Percentiles rank a stretch among this genome's conserved stretches.
Conservation (phyloP, 2,888 invertebrate species). For the Helobdella robusta region DNA sequence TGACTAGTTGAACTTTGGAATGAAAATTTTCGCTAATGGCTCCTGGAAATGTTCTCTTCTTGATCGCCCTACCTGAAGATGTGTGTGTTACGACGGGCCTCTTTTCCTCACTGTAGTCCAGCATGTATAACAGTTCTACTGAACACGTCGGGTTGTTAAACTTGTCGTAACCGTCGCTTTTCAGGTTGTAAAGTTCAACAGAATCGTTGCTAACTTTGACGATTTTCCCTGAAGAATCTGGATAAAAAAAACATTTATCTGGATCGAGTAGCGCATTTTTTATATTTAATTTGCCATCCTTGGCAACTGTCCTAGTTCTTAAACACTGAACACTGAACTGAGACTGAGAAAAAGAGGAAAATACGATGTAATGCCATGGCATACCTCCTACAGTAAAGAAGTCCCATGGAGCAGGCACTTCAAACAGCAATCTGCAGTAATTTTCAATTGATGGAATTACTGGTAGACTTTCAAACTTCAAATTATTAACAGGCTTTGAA, state of each 20-base stretch:
- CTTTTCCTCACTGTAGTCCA: no score
- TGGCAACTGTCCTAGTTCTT: neutral
- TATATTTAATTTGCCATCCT: neutral
- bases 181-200: neutral
- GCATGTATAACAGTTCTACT: no score
- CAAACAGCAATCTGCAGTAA: neutral
- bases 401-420: slow-evolving; percentile 7
- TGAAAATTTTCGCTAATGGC: neutral
- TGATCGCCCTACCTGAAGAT: slow-evolving; percentile 1
- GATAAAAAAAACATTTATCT: slow-evolving; percentile 8
- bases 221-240: slow-evolving; percentile 8
- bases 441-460: neutral
- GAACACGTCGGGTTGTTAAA: no score
- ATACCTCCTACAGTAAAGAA: slow-evolving; percentile 13
- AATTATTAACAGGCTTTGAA: neutral
- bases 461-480: neutral
- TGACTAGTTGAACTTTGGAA: neutral
- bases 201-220: neutral
- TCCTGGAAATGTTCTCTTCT: neutral
- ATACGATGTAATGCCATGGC: slow-evolving; percentile 15
- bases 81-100: neutral
- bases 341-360: neutral
- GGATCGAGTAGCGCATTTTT: neutral
- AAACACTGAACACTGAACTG: neutral
- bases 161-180: no score